Evolutionary conservation across 2,888 invertebrate genomes (phyloP).

Genomic region (Gerosis bhagava): DNA sequence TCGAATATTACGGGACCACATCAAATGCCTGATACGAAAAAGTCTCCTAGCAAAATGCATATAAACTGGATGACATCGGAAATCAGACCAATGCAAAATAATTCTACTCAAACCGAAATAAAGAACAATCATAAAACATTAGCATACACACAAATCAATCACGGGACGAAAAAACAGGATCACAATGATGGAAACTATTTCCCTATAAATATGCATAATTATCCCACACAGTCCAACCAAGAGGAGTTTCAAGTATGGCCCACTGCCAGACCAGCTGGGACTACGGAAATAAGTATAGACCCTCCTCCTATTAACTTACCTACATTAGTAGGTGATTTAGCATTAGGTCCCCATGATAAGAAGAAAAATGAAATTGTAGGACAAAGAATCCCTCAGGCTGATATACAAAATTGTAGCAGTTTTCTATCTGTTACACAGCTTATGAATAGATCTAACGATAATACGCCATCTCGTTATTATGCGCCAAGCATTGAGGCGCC

Average conservation of each 20-base stretch:
- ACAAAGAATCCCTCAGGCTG: constrained; percentile 51
- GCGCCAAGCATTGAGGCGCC: constrained; percentile 50
- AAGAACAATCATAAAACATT: constrained; percentile 57
- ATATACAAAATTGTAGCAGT: constrained; percentile 68
- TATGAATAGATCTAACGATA: constrained; percentile 72
- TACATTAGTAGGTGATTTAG: constrained; percentile 71
- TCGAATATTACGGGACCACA: constrained; percentile 42
- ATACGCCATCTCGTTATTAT: constrained; percentile 58
- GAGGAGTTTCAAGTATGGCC: constrained; percentile 75
- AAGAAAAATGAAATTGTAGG: constrained; percentile 61
- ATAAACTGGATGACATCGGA: constrained; percentile 80
- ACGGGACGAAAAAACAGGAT: constrained; percentile 56
- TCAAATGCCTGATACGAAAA: constrained; percentile 66
- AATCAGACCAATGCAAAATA: constrained; percentile 65
- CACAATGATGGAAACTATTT: constrained; percentile 65
- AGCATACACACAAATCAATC: constrained; percentile 54
- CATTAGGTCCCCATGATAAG: constrained; percentile 72
- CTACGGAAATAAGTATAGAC: constrained; percentile 74
- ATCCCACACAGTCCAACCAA: constrained; percentile 57
- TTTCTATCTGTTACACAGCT: constrained; percentile 74
- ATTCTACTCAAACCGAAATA: constrained; percentile 50
- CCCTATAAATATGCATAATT: constrained; percentile 70
- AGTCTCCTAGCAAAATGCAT: constrained; percentile 73
- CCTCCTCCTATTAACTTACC: constrained; percentile 75
- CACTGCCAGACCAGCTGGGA: constrained; percentile 64